Conservation (phyloP, 2,888 invertebrate species). For the Polyploca ridens region DNA sequence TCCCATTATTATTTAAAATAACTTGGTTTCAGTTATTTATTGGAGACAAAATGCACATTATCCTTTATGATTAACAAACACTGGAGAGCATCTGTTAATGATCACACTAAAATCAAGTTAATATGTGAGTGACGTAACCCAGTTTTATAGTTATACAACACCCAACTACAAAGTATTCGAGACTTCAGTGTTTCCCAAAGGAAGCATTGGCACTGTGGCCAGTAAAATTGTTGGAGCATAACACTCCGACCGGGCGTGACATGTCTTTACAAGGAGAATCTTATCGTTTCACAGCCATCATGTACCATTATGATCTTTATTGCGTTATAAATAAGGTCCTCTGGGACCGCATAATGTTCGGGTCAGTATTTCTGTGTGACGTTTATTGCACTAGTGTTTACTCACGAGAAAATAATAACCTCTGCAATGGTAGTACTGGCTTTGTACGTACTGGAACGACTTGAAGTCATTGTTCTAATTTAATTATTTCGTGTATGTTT, state of each 20-base stretch:
- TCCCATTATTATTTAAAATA: too few species aligned
- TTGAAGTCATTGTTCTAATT: slow-evolving; percentile 12
- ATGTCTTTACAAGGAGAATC: slow-evolving; percentile 41
- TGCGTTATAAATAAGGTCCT: slow-evolving; percentile 17
- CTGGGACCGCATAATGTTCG: slow-evolving; percentile 13
- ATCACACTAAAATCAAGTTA: slow-evolving; percentile 5
- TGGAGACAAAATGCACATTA: background rate
- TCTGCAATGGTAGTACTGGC: slow-evolving; percentile 24
- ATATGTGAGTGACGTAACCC: slow-evolving; percentile 14
- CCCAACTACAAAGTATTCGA: slow-evolving; percentile 20
- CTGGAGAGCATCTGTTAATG: background rate
- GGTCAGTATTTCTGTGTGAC: slow-evolving; percentile 37
- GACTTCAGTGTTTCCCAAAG: slow-evolving; percentile 37
- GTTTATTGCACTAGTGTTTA: slow-evolving; percentile 51
- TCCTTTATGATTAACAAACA: background rate
- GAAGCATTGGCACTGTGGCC: slow-evolving; percentile 59
- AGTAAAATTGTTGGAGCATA: slow-evolving; percentile 66
- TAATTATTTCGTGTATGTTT: background rate
- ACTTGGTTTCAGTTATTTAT: too few species aligned
- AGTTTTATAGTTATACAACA: slow-evolving; percentile 25
- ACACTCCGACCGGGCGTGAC: slow-evolving; percentile 55
- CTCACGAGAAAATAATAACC: slow-evolving; percentile 38
- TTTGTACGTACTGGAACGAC: slow-evolving; percentile 24
- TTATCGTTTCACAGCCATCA: slow-evolving; percentile 19
- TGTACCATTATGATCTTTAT: slow-evolving; percentile 33